These are phyloP conservation scores for Neelides sp. DNA, from an alignment of 1,140 invertebrate species.

Conservation along the genomic window DNA sequence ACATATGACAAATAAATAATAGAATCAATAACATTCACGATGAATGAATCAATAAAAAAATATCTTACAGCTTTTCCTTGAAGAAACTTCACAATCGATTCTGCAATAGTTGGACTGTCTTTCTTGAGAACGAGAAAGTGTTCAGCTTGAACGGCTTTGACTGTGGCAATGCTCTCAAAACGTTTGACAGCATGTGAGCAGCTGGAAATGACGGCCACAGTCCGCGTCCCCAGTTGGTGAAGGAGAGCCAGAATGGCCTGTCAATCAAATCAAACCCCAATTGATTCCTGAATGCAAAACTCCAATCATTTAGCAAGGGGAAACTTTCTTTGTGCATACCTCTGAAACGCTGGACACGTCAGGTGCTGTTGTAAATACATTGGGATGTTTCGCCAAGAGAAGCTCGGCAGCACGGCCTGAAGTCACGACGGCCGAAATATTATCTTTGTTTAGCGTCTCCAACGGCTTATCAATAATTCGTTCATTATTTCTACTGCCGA, in stretches of 20 bases:
- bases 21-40: not conserved
- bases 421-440: constrained; percentile 30
- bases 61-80: constrained; percentile 26
- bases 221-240: constrained; percentile 22
- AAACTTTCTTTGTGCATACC: constrained; percentile 15
- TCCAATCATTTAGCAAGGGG: not conserved
- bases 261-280: constrained; percentile 7
- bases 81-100: constrained; percentile 24
- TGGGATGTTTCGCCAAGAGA: constrained; percentile 25
- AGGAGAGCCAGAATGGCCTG: constrained; percentile 28
- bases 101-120: constrained; percentile 22
- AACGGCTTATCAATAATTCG: constrained; percentile 29
- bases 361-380: constrained; percentile 32
- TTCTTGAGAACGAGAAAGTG: constrained; percentile 23
- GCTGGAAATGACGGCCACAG: constrained; percentile 28
- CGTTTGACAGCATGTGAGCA: constrained; percentile 27
- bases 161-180: constrained; percentile 22
- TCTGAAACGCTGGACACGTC: constrained; percentile 31
- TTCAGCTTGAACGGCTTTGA: constrained; percentile 22
- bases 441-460: constrained; percentile 27
- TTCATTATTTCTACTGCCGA: constrained; percentile 30
- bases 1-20: not conserved
- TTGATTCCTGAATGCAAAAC: not conserved
- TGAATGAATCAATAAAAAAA: not conserved
- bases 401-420: constrained; percentile 26